phyloP scores from a whole-genome alignment of 2,113 vertebrate genomes.

The Saccopteryx bilineata region DNA sequence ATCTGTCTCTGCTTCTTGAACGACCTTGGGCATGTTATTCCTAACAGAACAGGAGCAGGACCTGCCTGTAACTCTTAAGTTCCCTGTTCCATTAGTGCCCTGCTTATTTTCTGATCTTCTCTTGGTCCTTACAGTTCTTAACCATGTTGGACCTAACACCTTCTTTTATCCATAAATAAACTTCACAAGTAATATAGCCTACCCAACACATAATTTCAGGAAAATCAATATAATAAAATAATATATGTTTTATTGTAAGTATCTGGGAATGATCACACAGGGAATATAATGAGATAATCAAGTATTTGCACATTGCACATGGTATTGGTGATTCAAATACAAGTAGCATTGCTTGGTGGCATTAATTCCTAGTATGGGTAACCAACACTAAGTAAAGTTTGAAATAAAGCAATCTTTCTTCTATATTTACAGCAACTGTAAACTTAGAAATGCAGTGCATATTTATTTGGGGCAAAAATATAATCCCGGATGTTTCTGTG shows the following conservation, averaged over 20 bases:
- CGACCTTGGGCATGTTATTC: too few species aligned
- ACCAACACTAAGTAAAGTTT: neutral
- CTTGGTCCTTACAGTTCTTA: neutral
- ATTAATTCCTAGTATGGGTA: neutral
- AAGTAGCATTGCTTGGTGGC: neutral
- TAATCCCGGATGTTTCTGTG: neutral
- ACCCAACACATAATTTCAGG: neutral
- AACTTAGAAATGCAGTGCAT: neutral
- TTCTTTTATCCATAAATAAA: constrained; percentile 35
- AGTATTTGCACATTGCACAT: neutral
- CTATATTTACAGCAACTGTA: neutral
- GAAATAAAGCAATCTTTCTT: neutral
- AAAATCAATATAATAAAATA: neutral
- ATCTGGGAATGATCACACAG: neutral
- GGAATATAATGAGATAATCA: neutral
- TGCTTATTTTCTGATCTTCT: too few species aligned
- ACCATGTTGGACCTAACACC: neutral
- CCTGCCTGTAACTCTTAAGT: too few species aligned
- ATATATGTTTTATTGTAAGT: neutral
- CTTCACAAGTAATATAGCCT: neutral
- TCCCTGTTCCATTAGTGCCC: too few species aligned
- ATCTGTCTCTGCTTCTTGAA: too few species aligned
- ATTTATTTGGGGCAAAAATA: neutral
- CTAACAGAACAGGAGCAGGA: too few species aligned
- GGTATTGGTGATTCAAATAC: neutral